A percentile compares a stretch with the other conserved stretches of the same genome.
These are phyloP conservation scores for Lepus townsendii DNA, from an alignment of 2,797 vertebrate genomes.

Conservation along the genomic window DNA sequence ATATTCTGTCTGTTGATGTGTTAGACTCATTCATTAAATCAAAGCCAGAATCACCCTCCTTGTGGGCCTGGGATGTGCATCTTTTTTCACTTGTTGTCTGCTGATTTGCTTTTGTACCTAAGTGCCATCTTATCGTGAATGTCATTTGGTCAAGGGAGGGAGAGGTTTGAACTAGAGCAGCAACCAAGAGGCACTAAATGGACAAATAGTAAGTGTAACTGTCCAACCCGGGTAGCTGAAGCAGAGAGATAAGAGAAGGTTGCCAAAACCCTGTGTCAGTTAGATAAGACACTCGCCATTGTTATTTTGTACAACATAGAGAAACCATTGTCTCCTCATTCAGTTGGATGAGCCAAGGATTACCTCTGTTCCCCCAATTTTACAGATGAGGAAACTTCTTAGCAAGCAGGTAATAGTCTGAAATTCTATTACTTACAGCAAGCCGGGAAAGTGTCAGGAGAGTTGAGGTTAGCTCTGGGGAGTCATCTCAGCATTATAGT, in stretches of 20 bases:
- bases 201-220: not conserved
- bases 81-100: not conserved
- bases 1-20: constrained; percentile 25
- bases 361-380: not conserved
- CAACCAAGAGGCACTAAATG: not conserved
- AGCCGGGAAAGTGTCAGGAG: constrained; percentile 23
- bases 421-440: constrained; percentile 52
- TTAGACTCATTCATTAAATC: constrained; percentile 34
- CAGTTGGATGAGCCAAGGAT: not conserved
- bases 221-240: not conserved
- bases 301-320: not conserved
- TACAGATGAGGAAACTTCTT: constrained; percentile 64
- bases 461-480: constrained; percentile 49
- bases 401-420: constrained; percentile 30
- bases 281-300: not conserved
- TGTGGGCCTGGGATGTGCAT: not conserved
- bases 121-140: not conserved
- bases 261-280: not conserved
- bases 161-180: constrained; percentile 7
- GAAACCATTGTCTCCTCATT: not conserved
- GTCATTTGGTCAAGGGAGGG: not conserved
- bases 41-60: not conserved
- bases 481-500: constrained; percentile 49
- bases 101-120: constrained; percentile 7
- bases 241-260: not conserved